Evolutionary conservation across 2,113 vertebrate species (phyloP).

Genomic region (Crotalus horridus): DNA sequence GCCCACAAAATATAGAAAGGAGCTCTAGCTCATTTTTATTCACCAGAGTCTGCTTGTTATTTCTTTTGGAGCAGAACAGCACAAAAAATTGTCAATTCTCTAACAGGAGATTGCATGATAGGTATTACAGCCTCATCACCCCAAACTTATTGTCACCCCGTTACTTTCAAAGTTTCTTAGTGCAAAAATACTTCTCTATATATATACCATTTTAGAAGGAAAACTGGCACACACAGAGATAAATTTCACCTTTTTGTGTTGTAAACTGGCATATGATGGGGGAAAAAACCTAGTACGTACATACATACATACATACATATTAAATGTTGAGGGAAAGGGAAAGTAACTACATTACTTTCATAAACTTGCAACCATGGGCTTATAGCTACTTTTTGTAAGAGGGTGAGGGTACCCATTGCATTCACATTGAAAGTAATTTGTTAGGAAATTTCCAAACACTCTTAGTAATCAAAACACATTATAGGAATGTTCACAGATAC

Average conservation of each 20-base stretch:
- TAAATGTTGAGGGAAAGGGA: background rate
- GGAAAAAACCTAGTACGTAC: background rate
- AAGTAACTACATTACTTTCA: background rate
- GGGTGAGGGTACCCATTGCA: background rate
- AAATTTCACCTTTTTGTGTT: background rate
- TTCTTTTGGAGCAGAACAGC: background rate
- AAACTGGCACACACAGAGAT: background rate
- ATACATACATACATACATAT: no score
- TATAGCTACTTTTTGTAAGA: background rate
- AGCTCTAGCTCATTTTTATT: background rate
- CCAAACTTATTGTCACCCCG: background rate
- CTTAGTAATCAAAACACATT: background rate
- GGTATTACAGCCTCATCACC: background rate
- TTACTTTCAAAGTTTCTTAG: background rate
- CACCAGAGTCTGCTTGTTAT: background rate
- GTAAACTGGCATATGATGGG: no score
- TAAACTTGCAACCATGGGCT: background rate
- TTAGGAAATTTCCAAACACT: background rate
- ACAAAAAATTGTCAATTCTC: background rate
- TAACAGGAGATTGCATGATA: background rate
- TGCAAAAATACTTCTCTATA: background rate
- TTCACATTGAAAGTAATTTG: background rate
- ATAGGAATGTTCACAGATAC: background rate
- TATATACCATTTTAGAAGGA: background rate
- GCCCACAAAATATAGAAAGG: background rate